phyloP scores from a whole-genome alignment of 2,113 vertebrate species.

The Opisthocomus hoazin region DNA sequence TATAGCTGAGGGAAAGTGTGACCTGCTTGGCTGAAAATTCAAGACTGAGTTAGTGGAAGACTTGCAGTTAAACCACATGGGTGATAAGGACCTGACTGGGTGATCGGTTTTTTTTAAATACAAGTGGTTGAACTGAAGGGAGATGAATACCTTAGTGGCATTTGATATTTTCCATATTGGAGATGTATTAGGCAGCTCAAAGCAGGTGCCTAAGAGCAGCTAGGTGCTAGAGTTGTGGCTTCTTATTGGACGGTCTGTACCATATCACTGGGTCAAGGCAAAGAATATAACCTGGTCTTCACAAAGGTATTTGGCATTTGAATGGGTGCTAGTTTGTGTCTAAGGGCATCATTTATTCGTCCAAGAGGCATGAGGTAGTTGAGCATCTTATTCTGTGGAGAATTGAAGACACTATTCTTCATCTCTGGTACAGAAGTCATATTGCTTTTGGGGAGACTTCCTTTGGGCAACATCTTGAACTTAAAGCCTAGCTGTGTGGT shows the following conservation, averaged over 20 bases:
- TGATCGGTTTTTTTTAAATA: background rate
- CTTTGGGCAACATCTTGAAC: background rate
- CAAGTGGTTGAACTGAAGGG: background rate
- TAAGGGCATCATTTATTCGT: background rate
- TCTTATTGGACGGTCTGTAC: background rate
- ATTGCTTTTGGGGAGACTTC: background rate
- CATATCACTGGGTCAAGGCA: background rate
- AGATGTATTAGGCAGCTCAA: background rate
- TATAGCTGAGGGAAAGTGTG: background rate
- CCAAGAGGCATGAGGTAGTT: conserved; percentile 48
- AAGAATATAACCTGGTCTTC: background rate
- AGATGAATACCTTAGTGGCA: background rate
- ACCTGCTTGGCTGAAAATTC: background rate
- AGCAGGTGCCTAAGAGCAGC: background rate
- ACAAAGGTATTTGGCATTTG: background rate
- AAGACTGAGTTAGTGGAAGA: background rate
- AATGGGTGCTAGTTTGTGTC: background rate
- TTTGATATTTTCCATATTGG: background rate
- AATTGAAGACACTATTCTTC: background rate
- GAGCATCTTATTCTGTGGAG: background rate
- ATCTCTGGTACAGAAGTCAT: background rate
- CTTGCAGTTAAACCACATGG: background rate
- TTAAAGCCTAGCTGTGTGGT: background rate
- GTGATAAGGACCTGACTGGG: background rate
- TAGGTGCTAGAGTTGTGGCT: background rate